Base-by-base conservation (phyloP, 2,888 invertebrate species). In the Ormyrus pomaceus region DNA sequence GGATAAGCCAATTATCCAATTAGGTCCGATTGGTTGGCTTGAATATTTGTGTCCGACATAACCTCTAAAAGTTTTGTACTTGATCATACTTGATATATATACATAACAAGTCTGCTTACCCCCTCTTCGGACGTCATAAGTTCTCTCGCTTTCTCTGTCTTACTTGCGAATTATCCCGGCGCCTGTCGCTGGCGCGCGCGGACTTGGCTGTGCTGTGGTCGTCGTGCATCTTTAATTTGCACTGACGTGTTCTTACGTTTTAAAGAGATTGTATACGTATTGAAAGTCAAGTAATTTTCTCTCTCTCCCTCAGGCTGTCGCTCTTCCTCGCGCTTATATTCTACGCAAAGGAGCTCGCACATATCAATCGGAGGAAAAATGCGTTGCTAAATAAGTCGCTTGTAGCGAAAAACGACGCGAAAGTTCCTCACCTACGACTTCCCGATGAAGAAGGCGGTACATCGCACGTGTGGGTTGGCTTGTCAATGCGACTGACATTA, bases 181-280 rank as follows among this genome's bases (percentile, higher is more conserved):
- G 51, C 7, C 6, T n/a, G 50, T 46, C 48, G 48, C 50, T 48
- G 65, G 48, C 59, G 61, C 71, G 61, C 71, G 19, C 10, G 9
- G 10, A 2, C 51, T 13, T n/a, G 46, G 6, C 45, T 61, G 9
- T 34, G n/a, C 46, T 46, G 9, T 6, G 5, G 34, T 64, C 5
- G 64, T 66, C 59, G 50, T 70, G 51, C 70, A 77, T 77, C 70
- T 77, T 65, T 77, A 64, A 77, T 77, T 70, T 70, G 48, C 56
- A 62, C 61, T 64, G 56, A 71, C 58, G 77, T 77, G 56, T 77
- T 58, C 56, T 64, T 64, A 4, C 70, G 8, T 34, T 34, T 46
- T 58, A 58, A 70, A 50, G 50, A 64, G 13, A 55, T 8, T 68
- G 11, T 19, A 46, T 55, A 8, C 48, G 34, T 70, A 56, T 10